phyloP scores from a whole-genome alignment of 2,797 vertebrate genomes.

The Tokudaia tokunoshimensis region DNA sequence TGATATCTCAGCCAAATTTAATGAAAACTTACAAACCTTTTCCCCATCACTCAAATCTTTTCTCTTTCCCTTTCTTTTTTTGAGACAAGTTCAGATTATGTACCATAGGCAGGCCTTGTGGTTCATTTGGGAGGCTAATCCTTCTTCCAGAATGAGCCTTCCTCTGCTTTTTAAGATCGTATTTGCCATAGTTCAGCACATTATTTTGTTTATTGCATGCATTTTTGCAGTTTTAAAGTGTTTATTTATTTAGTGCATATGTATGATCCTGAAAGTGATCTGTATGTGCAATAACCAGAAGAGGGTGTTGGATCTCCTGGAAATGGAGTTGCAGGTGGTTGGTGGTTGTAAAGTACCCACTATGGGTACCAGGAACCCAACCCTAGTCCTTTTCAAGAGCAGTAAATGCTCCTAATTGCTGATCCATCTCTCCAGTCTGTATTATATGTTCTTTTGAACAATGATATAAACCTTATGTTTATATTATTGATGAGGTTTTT shows the following conservation, averaged over 20 bases:
- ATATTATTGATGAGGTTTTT: neutral
- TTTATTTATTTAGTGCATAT: neutral
- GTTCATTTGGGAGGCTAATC: neutral
- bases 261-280: neutral
- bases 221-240: neutral
- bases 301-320: neutral
- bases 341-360: neutral
- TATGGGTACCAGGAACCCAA: neutral
- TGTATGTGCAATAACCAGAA: neutral
- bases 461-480: neutral
- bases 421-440: neutral
- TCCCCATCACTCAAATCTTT: rapidly evolving
- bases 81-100: neutral
- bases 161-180: neutral
- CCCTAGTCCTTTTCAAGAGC: neutral
- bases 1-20: neutral
- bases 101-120: neutral
- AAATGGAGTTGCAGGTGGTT: neutral
- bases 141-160: neutral
- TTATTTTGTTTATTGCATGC: neutral
- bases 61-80: neutral
- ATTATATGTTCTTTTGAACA: neutral
- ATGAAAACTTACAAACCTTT: neutral
- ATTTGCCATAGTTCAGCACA: neutral
- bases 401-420: neutral